Base-by-base conservation (phyloP, 1,140 invertebrate genomes). In the Cardiocondyla obscurior region DNA sequence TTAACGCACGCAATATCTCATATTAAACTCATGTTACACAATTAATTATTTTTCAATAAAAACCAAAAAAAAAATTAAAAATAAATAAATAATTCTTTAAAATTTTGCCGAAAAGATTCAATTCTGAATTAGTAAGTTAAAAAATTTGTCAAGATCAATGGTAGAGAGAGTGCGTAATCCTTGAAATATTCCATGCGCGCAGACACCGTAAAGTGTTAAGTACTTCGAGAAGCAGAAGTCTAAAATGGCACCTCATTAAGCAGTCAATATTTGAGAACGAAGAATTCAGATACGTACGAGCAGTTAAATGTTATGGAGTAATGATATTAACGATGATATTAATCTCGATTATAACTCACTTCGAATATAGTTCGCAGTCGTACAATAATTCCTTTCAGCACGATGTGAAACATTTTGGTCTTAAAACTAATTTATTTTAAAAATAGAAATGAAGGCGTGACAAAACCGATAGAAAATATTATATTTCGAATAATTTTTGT, bases 201-300 rank as follows among this genome's bases (percentile, higher is more conserved):
- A 44, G 36, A 25, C 42, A 1, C 7, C n/a, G 7, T 33, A 51
- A 60, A 62, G 44, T 62, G 62, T 0, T 46, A 62, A 62, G 25
- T 44, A 39, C 53, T 62, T 46, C 0, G 57, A 49, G 28, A 74
- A 7, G 49, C 25, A 33, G 28, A 62, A 76, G 28, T 62, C n/a
- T 46, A 33, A 64, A 76, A 76, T 76, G 30, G 44, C 39, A 25
- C 14, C 39, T 76, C 42, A 64, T 64, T 76, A 51, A 33, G 6
- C 19, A 76, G 58, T 76, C 42, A 49, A 76, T 64, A 62, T 46
- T 74, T 62, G 28, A 62, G 33, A n/a, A 19, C n/a, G 25, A 76
- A 2, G 7, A 58, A 58, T 44, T 16, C 2, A n/a, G 42, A 33
- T 42, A 36, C 30, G n/a, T 44, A n/a, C 12, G 55, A 62, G 19